Base-by-base conservation (phyloP, 2,888 invertebrate species). In the Drosophila leonis region DNA sequence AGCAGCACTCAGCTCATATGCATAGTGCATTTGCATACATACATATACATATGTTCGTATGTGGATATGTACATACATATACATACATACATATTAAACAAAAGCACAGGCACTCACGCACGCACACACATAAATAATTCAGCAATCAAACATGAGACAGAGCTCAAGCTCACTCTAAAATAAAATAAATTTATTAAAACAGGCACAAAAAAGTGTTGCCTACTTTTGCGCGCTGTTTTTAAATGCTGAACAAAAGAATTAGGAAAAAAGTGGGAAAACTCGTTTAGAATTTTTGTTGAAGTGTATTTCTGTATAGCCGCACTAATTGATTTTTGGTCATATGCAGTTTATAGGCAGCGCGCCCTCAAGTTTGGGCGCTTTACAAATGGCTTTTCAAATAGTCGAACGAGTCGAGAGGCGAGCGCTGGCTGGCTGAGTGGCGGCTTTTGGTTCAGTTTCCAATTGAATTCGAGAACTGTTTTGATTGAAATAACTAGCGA, bases 21-120 rank as follows among this genome's bases (percentile, higher is more conserved):
- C 85, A 86, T 86, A 83, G 73, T 55, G 65, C 69, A 88, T 88
- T 77, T 85, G 88, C 88, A 89, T 85, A 68, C 54, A 75, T 66
- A 59, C 63, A 67, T 80, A 78, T 55, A 74, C 65, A 65, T 65
- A 44, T 35, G 31, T 2, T 70, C 61, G 54, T 57, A 62, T 76
- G 74, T 51, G 62, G 49, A 65, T 65, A 24, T 33, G 18, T 56
- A 42, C 13, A 55, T 52, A 54, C 15, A 61, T 63, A 63, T 62
- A 67, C 65, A 75, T 62, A 78, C 52, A 68, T 65, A 71, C 60
- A 82, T 69, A 60, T 72, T 60, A 63, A 71, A 56, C 77, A 54
- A 63, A 57, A 29, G 54, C 54, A 56, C 65, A 55, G 37, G 51
- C 51, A 31, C 48, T 48, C 46, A 48, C 46, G 46, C 48, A 51